Evolutionary conservation across 37 sponge, comb jelly and placozoan species (phyloP).

Genomic region (Axinella damicornis): DNA sequence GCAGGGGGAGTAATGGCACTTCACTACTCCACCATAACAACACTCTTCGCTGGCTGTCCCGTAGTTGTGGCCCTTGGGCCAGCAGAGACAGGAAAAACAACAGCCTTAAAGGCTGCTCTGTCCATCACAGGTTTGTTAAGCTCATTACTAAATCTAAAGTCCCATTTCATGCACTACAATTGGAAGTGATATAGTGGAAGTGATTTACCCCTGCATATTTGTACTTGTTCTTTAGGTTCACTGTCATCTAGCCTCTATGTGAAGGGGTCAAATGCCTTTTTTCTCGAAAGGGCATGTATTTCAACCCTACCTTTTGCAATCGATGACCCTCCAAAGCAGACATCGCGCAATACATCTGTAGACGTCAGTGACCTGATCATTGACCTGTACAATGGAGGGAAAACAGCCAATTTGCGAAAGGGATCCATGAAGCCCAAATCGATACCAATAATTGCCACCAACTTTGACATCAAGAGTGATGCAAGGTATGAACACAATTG

Average conservation of each 20-base stretch:
- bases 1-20: slow-evolving; percentile 1
- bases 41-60: background rate
- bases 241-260: no score
- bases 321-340: slow-evolving; percentile 6
- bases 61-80: background rate
- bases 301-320: slow-evolving; percentile 15
- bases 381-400: slow-evolving; percentile 19
- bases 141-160: background rate
- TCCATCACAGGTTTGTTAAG: background rate
- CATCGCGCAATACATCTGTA: background rate
- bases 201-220: background rate
- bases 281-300: slow-evolving; percentile 5
- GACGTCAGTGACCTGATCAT: slow-evolving; percentile 9
- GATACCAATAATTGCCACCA: slow-evolving; percentile 4
- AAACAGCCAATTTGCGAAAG: slow-evolving; percentile 8
- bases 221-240: no score
- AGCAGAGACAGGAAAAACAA: slow-evolving; percentile 25
- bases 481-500: background rate
- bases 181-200: background rate
- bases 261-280: slow-evolving; percentile 16
- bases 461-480: background rate
- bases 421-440: background rate
- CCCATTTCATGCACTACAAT: background rate
- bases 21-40: slow-evolving; percentile 3
- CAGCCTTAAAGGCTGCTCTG: slow-evolving; percentile 17